Evolutionary conservation across 2,113 vertebrate species (phyloP), one percentile per base, ranked within the genome.

Genomic region (Passer domesticus): DNA sequence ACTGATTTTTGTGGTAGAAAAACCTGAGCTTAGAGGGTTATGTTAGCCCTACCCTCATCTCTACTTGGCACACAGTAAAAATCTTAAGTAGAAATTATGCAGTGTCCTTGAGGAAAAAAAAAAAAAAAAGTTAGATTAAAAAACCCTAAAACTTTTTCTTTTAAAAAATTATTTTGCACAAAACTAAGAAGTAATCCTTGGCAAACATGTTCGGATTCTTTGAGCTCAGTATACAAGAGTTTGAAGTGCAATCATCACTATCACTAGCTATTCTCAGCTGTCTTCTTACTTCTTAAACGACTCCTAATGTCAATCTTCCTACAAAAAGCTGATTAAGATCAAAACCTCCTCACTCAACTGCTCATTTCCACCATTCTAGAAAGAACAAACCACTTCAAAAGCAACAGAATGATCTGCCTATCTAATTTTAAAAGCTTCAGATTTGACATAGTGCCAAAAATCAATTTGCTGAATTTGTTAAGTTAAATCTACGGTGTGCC

Each of bases 351-450:
- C 46, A 41, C 22, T 76, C 37, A 92, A 79, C n/a, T 58, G 70
- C 41, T 96, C 9, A 1, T 58, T 95, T 85, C 53, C 53, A 93
- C 69, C 66, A 73, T 68, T 85, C 67, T 43, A 73, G 67, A 95
- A 95, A 94, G 70, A 83, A 44, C 84, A 94, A 84, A 76, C 33
- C 58, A 79, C 70, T 96, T 90, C 78, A 94, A 85, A 92, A 88
- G 82, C 58, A 93, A 62, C 58, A 89, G 73, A 81, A 87, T 4
- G 3, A 94, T 72, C 49, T 88, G 67, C 62, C 69, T 60, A 70
- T 55, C 56, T 76, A 53, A 87, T 85, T 91, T 90, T 56, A 91
- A 89, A 91, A 79, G 49, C 37, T 87, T 89, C 53, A 52, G 10
- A 73, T 76, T 31, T 94, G 74, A 83, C 50, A 23, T 47, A 60